Evolutionary conservation across 2,113 vertebrate genomes (phyloP).

Genomic region (Hepsetus odoe): DNA sequence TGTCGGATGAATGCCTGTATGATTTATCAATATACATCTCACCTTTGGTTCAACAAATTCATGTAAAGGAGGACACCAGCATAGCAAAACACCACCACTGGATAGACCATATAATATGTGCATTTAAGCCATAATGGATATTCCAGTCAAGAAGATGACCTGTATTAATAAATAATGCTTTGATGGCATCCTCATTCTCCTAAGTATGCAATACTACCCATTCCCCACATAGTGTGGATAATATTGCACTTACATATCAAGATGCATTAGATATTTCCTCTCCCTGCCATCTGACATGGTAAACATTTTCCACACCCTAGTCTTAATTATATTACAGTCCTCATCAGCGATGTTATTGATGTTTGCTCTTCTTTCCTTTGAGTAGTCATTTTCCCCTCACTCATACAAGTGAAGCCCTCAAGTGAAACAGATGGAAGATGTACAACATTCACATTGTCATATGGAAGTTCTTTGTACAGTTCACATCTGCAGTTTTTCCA

Average conservation of each 20-base stretch:
- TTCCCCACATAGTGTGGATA: slow-evolving; percentile 1
- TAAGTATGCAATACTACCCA: neutral
- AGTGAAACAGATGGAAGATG: neutral
- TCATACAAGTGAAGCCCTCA: slow-evolving; percentile 13
- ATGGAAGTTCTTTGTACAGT: neutral
- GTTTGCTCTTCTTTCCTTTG: neutral
- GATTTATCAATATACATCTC: too few relatives aligned
- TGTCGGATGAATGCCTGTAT: too few relatives aligned
- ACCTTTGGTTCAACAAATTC: neutral
- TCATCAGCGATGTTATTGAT: slow-evolving; percentile 8
- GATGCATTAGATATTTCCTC: slow-evolving; percentile 23
- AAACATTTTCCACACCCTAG: slow-evolving; percentile 5
- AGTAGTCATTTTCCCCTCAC: neutral
- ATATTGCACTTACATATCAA: neutral
- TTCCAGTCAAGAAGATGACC: neutral
- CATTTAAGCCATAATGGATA: neutral
- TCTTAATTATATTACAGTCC: slow-evolving; percentile 28
- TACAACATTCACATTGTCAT: neutral
- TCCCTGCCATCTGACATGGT: slow-evolving; percentile 17
- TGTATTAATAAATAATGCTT: slow-evolving; percentile 9
- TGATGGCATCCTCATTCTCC: neutral
- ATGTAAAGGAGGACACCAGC: neutral
- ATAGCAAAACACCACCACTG: neutral
- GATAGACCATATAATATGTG: neutral
- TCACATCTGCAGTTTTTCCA: neutral